Evolutionary conservation across 92 coral and sea anemone genomes (phyloP).

Genomic region (Phenganax marumi): DNA sequence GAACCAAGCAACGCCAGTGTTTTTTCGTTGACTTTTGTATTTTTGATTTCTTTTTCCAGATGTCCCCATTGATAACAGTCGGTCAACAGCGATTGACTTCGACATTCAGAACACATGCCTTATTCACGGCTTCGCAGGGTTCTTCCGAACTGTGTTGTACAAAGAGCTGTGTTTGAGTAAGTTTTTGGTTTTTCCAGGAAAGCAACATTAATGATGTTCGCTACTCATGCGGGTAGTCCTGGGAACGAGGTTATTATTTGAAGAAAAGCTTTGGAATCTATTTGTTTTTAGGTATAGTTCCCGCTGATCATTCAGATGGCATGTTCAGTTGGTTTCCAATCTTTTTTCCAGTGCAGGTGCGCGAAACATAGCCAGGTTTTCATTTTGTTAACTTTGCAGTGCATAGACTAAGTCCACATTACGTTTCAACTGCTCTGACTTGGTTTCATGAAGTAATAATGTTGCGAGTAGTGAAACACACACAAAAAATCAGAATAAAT

Average conservation of each 20-base stretch:
- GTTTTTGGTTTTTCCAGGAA: neutral
- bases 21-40: neutral
- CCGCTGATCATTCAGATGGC: constrained; percentile 94
- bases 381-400: neutral
- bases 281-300: constrained; percentile 73
- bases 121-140: constrained; percentile 93
- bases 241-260: neutral
- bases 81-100: constrained; percentile 71
- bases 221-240: too few relatives aligned
- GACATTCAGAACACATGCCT: constrained; percentile 67
- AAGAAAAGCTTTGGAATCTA: neutral
- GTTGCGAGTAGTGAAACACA: too few relatives aligned
- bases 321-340: constrained; percentile 99
- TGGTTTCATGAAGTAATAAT: too few relatives aligned
- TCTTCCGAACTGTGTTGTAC: constrained; percentile 82
- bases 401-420: too few relatives aligned
- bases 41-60: constrained; percentile 39
- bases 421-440: too few relatives aligned
- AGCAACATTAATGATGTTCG: too few relatives aligned
- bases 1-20: too few relatives aligned
- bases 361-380: neutral
- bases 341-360: constrained; percentile 89
- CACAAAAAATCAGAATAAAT: too few relatives aligned
- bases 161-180: constrained; percentile 77
- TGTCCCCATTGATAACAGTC: constrained; percentile 79